Conservation (phyloP, 2,797 vertebrate species). For the Telmatherina bonti region DNA sequence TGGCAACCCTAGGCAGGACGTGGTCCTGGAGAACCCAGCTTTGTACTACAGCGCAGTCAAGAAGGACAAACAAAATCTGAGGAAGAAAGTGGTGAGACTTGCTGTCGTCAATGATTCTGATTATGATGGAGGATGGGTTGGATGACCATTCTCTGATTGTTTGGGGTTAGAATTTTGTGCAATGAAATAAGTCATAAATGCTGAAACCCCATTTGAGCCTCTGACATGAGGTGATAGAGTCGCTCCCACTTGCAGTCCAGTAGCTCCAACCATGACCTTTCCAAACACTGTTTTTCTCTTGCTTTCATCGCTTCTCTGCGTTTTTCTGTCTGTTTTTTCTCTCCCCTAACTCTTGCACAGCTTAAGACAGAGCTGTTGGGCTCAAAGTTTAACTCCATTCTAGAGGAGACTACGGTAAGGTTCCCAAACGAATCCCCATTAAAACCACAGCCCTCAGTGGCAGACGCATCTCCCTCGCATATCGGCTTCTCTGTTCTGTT, state of each 20-base stretch:
- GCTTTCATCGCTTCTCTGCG: constrained; percentile 86
- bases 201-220: constrained; percentile 60
- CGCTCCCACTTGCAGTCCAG: constrained; percentile 62
- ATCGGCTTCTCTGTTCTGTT: constrained; percentile 71
- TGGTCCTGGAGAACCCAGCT: constrained; percentile 90
- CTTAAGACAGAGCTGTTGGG: constrained; percentile 91
- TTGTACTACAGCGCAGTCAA: constrained; percentile 91
- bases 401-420: constrained; percentile 90
- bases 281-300: constrained; percentile 82
- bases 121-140: constrained; percentile 65
- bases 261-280: constrained; percentile 73
- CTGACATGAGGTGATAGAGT: constrained; percentile 47
- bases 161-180: constrained; percentile 63
- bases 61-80: constrained; percentile 91
- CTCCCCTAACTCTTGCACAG: constrained; percentile 87
- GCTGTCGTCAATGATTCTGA: constrained; percentile 71
- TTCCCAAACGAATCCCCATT: constrained; percentile 72
- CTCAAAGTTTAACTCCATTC: constrained; percentile 92
- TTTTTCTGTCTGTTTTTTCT: constrained; percentile 86
- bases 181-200: constrained; percentile 36
- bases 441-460: constrained; percentile 68
- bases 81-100: constrained; percentile 91
- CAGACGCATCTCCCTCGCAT: constrained; percentile 71
- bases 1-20: constrained; percentile 90
- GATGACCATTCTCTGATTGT: constrained; percentile 67